A percentile compares a stretch with the other conserved stretches of the same genome.
Evolutionary conservation across 2,888 invertebrate species (phyloP).

Genomic region (Chymomyza caudatula): DNA sequence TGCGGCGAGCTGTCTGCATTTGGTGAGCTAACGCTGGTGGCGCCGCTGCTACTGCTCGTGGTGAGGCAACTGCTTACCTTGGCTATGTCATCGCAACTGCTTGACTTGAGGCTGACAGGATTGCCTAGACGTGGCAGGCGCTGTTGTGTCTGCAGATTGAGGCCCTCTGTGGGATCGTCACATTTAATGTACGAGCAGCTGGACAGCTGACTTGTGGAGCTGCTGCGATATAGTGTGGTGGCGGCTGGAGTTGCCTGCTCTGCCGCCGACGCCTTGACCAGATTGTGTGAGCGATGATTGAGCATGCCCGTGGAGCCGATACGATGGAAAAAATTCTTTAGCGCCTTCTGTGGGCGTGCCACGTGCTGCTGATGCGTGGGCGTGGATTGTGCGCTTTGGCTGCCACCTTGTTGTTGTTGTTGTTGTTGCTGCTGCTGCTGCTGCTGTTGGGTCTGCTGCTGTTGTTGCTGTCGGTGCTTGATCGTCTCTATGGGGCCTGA

Average conservation of each 20-base stretch:
- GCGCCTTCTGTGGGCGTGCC: slow-evolving; percentile 80
- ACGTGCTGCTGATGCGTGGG: slow-evolving; percentile 55
- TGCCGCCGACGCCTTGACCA: slow-evolving; percentile 74
- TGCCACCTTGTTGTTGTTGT: slow-evolving; percentile 33
- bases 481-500: slow-evolving; percentile 80
- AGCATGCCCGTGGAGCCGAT: slow-evolving; percentile 89
- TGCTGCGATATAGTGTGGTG: slow-evolving; percentile 83
- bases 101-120: slow-evolving; percentile 80
- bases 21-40: slow-evolving; percentile 38
- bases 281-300: slow-evolving; percentile 79
- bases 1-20: slow-evolving; percentile 30
- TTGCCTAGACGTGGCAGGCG: slow-evolving; percentile 64
- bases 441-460: slow-evolving; percentile 41
- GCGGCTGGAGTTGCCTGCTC: slow-evolving; percentile 48
- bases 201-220: slow-evolving; percentile 87
- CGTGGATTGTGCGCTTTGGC: slow-evolving; percentile 55
- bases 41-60: slow-evolving; percentile 39
- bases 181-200: slow-evolving; percentile 84
- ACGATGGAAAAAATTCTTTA: slow-evolving; percentile 86
- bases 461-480: slow-evolving; percentile 63
- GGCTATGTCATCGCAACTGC: slow-evolving; percentile 86
- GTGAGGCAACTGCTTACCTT: slow-evolving; percentile 79
- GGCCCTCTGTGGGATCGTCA: slow-evolving; percentile 89
- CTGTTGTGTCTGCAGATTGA: slow-evolving; percentile 79
- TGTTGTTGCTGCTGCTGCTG: slow-evolving; percentile 23